Evolutionary conservation across 2,113 vertebrate genomes (phyloP), one percentile per base, ranked within the genome.

Genomic region (Acrocephalus arundinaceus): DNA sequence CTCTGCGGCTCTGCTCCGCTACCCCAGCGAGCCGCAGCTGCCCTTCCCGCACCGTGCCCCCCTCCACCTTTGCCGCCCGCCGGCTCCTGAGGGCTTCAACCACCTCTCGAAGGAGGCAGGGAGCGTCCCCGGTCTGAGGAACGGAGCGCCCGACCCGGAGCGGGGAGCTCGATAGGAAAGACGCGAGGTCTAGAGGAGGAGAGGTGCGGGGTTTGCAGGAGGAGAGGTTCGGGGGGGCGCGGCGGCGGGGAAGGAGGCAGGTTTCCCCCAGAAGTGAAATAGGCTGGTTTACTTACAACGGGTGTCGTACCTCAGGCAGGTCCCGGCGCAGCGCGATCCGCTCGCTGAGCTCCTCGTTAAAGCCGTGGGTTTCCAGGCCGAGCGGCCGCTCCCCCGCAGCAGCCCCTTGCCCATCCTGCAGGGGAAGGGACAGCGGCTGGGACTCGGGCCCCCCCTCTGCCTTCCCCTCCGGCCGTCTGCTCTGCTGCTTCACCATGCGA

Each of bases 221-320:
- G 63, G 33, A 48, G 51, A 57, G 61, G 2, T 24, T 19, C 8
- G 24, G 13, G n/a, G 20, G 13, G n/a, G 9, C 5, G 5, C 25
- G 41, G 73, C 9, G 75, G 4, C 10, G 16, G 39, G 59, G 46
- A 35, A 31, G 18, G 52, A 58, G 46, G 1, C 30, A 19, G 6
- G 67, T 51, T 57, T 13, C 23, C 62, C 43, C 19, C 48, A 13
- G 75, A 67, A 54, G 73, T 80, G 15, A 92, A 94, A 46, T 23
- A 77, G 87, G 66, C 55, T 55, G 66, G 19, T 75, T 90, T 97
- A 98, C 99, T 99, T 97, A 99, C 99, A 98, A 97, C 6, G 98
- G 98, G 78, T 99, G 98, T 58, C 98, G 98, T 84, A 93, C 93
- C 92, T 99, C 98, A 2, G 98, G 98, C 94, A 98, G 97, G 30